phyloP scores from a whole-genome alignment of 30 jellyfish, hydroid and myxozoan genomes.

The Catostylus mosaicus region DNA sequence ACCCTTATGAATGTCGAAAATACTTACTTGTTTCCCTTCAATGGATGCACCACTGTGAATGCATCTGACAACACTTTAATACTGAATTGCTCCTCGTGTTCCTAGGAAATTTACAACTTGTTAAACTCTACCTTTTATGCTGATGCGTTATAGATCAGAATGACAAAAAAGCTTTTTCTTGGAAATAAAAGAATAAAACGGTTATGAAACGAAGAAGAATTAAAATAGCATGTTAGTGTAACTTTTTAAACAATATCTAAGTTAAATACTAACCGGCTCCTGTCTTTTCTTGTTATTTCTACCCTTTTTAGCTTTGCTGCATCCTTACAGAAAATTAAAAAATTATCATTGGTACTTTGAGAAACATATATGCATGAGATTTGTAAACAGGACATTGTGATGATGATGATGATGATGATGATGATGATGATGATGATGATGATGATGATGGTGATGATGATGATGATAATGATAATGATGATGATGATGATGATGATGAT shows the following conservation, averaged over 20 bases:
- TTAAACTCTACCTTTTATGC: too few species aligned
- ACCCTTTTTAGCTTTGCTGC: conserved; percentile 21
- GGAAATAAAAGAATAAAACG: too few species aligned
- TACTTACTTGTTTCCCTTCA: conserved; percentile 73
- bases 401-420: not conserved
- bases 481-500: not conserved
- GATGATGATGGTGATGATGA: not conserved
- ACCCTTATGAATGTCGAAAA: too few species aligned
- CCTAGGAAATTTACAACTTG: too few species aligned
- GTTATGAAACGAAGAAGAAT: too few species aligned
- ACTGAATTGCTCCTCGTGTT: conserved; percentile 18
- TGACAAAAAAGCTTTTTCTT: too few species aligned
- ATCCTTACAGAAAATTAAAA: conserved; percentile 13
- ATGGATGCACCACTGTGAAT: conserved; percentile 70
- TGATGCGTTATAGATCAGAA: too few species aligned
- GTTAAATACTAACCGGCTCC: conserved; percentile 32
- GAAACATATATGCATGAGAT: too few species aligned
- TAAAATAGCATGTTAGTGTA: too few species aligned
- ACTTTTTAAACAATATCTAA: too few species aligned
- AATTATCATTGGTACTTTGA: too few species aligned
- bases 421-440: not conserved
- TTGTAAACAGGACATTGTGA: not conserved
- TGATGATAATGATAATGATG: not conserved
- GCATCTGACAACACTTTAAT: conserved; percentile 64
- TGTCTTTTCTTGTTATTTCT: conserved; percentile 15